Percentiles rank a stretch among this genome's conserved stretches.
phyloP scores from a whole-genome alignment of 2,888 invertebrate species.

The Stenotaenia linearis region DNA sequence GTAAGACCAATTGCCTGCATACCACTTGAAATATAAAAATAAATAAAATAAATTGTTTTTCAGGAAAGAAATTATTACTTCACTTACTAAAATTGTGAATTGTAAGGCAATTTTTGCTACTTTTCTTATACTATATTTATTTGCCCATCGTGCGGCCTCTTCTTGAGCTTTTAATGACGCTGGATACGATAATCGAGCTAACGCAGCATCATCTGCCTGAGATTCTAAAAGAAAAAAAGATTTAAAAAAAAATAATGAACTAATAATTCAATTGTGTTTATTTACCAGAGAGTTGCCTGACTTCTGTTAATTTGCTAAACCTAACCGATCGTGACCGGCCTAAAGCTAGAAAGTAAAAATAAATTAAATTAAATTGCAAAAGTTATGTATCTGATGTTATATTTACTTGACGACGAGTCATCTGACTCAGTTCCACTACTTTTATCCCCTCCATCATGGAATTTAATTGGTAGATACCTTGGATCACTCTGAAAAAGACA shows the following conservation, averaged over 20 bases:
- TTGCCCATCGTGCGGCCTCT: slow-evolving; percentile 66
- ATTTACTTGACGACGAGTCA: slow-evolving; percentile 61
- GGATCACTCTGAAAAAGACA: slow-evolving; percentile 67
- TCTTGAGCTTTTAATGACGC: slow-evolving; percentile 81
- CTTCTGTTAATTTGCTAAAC: slow-evolving; percentile 72
- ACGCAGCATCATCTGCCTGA: slow-evolving; percentile 82
- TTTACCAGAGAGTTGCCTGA: slow-evolving; percentile 48
- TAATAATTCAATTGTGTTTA: neutral
- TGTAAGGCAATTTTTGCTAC: slow-evolving; percentile 76
- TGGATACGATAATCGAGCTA: slow-evolving; percentile 89
- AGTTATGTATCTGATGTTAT: neutral
- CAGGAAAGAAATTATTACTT: no score
- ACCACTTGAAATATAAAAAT: slow-evolving; percentile 67
- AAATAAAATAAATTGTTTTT: neutral
- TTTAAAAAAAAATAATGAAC: neutral
- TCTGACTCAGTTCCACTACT: slow-evolving; percentile 74
- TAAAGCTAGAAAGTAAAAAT: slow-evolving; percentile 31
- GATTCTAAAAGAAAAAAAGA: slow-evolving; percentile 41
- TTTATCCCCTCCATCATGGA: slow-evolving; percentile 60
- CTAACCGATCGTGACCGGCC: slow-evolving; percentile 66
- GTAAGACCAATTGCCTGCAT: slow-evolving; percentile 86
- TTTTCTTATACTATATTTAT: slow-evolving; percentile 66
- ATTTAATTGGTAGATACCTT: slow-evolving; percentile 82
- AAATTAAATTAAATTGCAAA: neutral
- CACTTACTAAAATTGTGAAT: slow-evolving; percentile 74